Base-by-base conservation (phyloP, 2,888 invertebrate genomes). In the Cosmorhoe ocellata region DNA sequence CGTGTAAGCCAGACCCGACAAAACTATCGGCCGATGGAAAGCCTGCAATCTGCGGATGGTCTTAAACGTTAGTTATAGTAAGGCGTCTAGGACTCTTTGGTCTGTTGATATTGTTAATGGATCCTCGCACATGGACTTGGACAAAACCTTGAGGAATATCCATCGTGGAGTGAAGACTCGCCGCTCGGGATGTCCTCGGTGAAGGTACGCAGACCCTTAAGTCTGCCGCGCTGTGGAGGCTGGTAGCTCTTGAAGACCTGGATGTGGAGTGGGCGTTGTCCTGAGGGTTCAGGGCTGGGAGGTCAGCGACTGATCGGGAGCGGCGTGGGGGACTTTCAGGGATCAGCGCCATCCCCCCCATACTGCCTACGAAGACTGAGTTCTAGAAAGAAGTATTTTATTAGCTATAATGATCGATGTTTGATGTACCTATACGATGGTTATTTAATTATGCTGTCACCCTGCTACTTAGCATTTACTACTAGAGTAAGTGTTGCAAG, bases 351-450 rank as follows among this genome's bases (percentile, higher is more conserved):
- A 92, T 92, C 61, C 92, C 91, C 0, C 92, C 91, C 64, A 93
- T 90, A 59, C 93, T 92, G 51, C 95, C 94, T 26, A 96, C 96
- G 84, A 97, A 97, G 10, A 97, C 96, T 2, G 97, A 97, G 84
- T 97, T 97, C 87, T 96, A 94, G 8, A 73, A 41, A 28, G 1
- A 47, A n/a, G n/a, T n/a, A n/a, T n/a, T n/a, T n/a, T n/a, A n/a
- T 32, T 10, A 28, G 8, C 5, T 31, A 13, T 22, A 18, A 10
- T 10, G 10, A 22, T 10, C n/a, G n/a, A 75, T 49, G 43, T 44
- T 39, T n/a, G n/a, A n/a, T n/a, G n/a, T n/a, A n/a, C n/a, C n/a
- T n/a, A n/a, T n/a, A n/a, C n/a, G n/a, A n/a, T n/a, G n/a, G n/a
- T n/a, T n/a, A n/a, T n/a, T n/a, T n/a, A n/a, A n/a, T n/a, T n/a